phyloP scores from a whole-genome alignment of 2,113 vertebrate genomes.

The Ciconia maguari region DNA sequence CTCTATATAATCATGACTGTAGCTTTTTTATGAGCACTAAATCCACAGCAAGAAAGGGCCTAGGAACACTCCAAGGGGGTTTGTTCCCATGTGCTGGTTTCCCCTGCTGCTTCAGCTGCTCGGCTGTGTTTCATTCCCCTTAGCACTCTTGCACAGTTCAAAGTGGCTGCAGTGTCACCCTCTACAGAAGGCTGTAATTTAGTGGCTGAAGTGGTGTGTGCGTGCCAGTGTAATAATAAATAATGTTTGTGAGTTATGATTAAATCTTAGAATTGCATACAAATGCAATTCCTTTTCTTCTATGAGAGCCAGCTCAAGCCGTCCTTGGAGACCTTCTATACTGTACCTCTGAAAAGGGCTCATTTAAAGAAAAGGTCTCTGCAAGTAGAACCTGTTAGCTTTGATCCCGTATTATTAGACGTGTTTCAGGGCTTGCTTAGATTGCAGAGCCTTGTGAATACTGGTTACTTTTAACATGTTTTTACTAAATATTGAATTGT shows the following conservation, averaged over 20 bases:
- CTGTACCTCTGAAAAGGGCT: not conserved
- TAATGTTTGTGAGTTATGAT: not conserved
- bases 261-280: not conserved
- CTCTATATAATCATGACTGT: not conserved
- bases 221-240: not conserved
- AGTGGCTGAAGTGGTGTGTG: not conserved
- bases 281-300: not conserved
- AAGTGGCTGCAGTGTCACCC: not conserved
- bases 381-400: not conserved
- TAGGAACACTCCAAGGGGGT: not conserved
- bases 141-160: not conserved
- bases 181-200: not conserved
- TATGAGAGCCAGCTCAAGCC: not conserved
- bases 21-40: not conserved
- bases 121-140: not conserved
- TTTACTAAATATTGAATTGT: not conserved
- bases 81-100: not conserved
- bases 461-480: not conserved
- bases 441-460: not conserved
- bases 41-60: not conserved
- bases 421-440: not conserved
- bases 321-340: not conserved
- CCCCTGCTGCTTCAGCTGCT: not conserved
- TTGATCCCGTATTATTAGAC: not conserved
- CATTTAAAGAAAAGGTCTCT: not conserved